Evolutionary conservation across 2,113 vertebrate genomes (phyloP), one percentile per base, ranked within the genome.

Genomic region (Pelecanoides urinatrix): DNA sequence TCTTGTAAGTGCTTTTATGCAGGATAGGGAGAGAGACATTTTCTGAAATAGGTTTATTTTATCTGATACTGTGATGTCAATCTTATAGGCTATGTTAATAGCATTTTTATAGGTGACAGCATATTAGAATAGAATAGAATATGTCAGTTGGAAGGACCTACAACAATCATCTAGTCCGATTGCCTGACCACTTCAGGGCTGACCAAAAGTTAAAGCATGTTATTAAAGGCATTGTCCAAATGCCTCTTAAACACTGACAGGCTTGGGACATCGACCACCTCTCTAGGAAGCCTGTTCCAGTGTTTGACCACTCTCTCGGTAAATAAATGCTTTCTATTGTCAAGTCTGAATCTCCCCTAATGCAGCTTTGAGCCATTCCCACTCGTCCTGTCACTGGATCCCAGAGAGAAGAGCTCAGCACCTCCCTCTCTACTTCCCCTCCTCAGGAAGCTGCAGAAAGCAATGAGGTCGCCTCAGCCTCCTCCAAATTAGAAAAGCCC

Each of bases 341-440:
- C 38, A 5, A 56, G 19, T 50, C 7, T 63, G 10, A 56, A 44
- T 13, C 7, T 49, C 9, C 16, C 11, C 21, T 73, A 9, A 2
- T 0, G 0, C 7, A 62, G 23, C 67, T 55, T 50, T 73, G 22
- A 44, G 4, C 13, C 12, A 30, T 68, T 73, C 12, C 22, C 19
- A 42, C 0, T 0, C 0, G 0, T 62, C 13, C 36, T 26, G 2
- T 30, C 13, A 44, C 7, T 4, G 17, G 6, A 19, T 32, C 4
- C 10, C 11, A 34, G 36, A 42, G 26, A 62, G 27, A 32, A 62
- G 21, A 53, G 47, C 18, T 55, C 36, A 50, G n/a, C 30, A 50
- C 10, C 8, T 53, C 29, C 10, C 1, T 34, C 40, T 56, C 29
- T 12, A 10, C 20, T 26, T 63, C 14, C 21, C 10, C 42, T n/a